These are phyloP conservation scores for Thereva nobilitata DNA, from an alignment of 2,888 invertebrate species.

Conservation along the genomic window DNA sequence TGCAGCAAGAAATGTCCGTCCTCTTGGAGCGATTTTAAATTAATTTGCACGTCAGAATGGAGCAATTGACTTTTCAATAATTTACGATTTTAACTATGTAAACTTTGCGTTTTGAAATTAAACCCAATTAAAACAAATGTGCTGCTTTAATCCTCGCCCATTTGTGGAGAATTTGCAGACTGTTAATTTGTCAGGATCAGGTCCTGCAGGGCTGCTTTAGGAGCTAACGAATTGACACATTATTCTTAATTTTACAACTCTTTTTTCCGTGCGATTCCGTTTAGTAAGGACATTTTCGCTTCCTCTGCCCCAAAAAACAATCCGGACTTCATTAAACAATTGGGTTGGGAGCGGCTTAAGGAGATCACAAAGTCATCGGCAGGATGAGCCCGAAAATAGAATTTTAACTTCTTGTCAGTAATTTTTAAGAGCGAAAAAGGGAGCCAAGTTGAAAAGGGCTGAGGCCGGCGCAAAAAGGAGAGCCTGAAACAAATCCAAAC, in stretches of 20 bases:
- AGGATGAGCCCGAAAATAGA: slow-evolving; percentile 28
- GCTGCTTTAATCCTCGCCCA: no score
- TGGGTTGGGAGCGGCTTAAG: slow-evolving; percentile 10
- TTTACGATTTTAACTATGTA: no score
- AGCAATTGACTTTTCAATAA: no score
- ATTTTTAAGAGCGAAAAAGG: slow-evolving; percentile 16
- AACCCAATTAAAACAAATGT: no score
- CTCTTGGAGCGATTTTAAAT: no score
- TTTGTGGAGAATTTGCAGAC: no score
- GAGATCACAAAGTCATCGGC: slow-evolving; percentile 29
- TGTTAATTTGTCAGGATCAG: no score
- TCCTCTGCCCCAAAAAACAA: not conserved
- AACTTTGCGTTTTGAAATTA: no score
- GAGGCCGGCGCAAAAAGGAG: slow-evolving; percentile 8
- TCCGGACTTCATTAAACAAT: slow-evolving; percentile 31
- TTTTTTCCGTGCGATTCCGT: not conserved
- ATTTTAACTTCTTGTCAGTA: slow-evolving; percentile 14
- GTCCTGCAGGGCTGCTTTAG: no score
- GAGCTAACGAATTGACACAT: not conserved
- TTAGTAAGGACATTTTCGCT: not conserved
- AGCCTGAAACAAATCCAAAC: slow-evolving; percentile 15
- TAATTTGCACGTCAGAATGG: no score
- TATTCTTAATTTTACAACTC: slow-evolving; percentile 11
- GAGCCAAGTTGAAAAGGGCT: not conserved
- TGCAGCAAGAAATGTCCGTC: no score